These are phyloP conservation scores for Dicyrtoma fusca DNA, from an alignment of 2,888 invertebrate species.

Conservation along the genomic window DNA sequence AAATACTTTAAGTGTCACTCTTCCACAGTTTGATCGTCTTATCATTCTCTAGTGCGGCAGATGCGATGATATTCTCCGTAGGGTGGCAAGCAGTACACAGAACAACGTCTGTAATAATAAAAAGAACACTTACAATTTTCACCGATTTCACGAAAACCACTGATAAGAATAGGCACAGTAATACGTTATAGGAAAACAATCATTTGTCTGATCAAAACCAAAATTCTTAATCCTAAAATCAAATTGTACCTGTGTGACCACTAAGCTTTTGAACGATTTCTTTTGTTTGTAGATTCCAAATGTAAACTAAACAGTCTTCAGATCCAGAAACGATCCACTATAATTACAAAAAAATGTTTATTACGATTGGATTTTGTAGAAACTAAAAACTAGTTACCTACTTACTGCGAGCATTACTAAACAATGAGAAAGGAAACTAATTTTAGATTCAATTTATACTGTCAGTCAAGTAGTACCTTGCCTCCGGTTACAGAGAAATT, in stretches of 20 bases:
- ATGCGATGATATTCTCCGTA: constrained; percentile 98
- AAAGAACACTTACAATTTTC: no score
- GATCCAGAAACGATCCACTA: constrained; percentile 99
- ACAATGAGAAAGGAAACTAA: no score
- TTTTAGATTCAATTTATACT: no score
- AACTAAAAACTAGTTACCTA: background rate
- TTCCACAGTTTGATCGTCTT: constrained; percentile 99
- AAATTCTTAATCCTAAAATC: no score
- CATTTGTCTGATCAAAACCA: background rate
- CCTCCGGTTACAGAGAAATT: constrained; percentile 99
- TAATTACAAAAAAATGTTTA: constrained; percentile 45
- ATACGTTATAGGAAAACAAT: background rate
- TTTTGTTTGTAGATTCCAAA: constrained; percentile 99
- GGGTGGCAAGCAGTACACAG: constrained; percentile 99
- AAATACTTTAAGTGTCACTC: constrained; percentile 78
- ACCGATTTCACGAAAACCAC: no score
- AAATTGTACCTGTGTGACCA: constrained; percentile 85
- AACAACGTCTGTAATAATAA: constrained; percentile 69
- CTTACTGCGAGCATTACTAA: background rate
- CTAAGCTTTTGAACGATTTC: constrained; percentile 97
- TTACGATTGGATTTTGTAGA: background rate
- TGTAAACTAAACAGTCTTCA: constrained; percentile 97
- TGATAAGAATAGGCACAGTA: background rate
- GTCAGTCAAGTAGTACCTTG: no score
- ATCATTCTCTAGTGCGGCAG: constrained; percentile 97